phyloP scores from a whole-genome alignment of 2,888 invertebrate species.

The Tiphia femorata region DNA sequence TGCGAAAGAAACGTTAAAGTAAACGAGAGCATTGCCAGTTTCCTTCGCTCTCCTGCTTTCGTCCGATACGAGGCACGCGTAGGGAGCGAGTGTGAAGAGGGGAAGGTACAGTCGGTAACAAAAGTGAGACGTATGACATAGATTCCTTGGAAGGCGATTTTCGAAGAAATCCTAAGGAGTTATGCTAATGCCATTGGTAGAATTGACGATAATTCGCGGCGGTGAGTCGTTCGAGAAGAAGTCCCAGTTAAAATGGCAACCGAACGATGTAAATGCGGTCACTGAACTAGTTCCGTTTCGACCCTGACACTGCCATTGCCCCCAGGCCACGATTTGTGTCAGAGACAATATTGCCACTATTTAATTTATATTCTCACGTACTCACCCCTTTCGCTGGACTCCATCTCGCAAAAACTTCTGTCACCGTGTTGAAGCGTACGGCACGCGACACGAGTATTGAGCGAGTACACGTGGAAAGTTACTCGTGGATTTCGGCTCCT shows the following conservation, averaged over 20 bases:
- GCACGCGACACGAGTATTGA: constrained; percentile 24
- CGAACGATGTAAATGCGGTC: constrained; percentile 69
- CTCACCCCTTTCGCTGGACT: constrained; percentile 66
- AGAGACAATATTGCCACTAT: constrained; percentile 58
- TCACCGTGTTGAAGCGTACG: constrained; percentile 31
- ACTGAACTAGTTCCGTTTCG: constrained; percentile 74
- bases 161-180: too few relatives aligned
- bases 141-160: constrained; percentile 46
- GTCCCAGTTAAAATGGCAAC: constrained; percentile 15
- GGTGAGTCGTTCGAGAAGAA: background rate
- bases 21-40: too few relatives aligned
- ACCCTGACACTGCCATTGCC: constrained; percentile 76
- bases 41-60: constrained; percentile 1
- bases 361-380: constrained; percentile 30
- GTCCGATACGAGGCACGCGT: constrained; percentile 28
- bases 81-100: constrained; percentile 37
- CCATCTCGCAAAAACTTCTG: constrained; percentile 48
- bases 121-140: constrained; percentile 59
- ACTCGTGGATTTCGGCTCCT: constrained; percentile 42
- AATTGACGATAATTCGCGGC: background rate
- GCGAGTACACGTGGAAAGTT: constrained; percentile 43
- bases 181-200: background rate
- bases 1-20: too few relatives aligned
- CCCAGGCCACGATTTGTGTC: constrained; percentile 67
- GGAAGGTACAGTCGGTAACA: constrained; percentile 54